phyloP scores from a whole-genome alignment of 2,888 invertebrate species.

The Idaea biselata region DNA sequence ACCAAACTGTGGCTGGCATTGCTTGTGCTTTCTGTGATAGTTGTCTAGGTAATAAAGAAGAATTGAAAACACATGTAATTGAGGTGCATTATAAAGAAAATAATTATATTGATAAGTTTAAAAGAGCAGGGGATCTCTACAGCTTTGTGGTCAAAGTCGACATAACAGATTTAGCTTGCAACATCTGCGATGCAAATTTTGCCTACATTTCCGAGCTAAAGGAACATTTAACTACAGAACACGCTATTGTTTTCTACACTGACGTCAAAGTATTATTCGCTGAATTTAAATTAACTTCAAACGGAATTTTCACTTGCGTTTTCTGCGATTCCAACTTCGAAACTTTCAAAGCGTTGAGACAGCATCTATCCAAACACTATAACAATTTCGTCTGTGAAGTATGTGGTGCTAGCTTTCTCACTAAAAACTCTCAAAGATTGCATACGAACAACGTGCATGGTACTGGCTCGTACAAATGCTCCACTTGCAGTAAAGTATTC shows the following conservation, averaged over 20 bases:
- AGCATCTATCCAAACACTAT: conserved; percentile 68
- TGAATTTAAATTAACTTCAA: conserved; percentile 54
- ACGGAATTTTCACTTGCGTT: conserved; percentile 49
- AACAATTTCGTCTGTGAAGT: conserved; percentile 66
- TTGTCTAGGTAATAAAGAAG: too few relatives aligned
- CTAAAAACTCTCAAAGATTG: conserved; percentile 57
- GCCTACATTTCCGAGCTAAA: conserved; percentile 34
- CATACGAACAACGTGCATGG: conserved; percentile 54
- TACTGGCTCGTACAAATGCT: conserved; percentile 42
- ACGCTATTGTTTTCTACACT: conserved; percentile 36
- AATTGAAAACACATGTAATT: too few relatives aligned
- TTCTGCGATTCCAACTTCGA: conserved; percentile 58
- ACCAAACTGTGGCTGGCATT: too few relatives aligned
- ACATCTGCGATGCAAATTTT: conserved; percentile 37
- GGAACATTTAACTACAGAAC: conserved; percentile 38
- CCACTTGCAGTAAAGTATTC: conserved; percentile 55
- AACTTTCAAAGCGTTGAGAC: conserved; percentile 63
- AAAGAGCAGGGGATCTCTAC: conserved; percentile 7
- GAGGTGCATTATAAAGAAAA: conserved; percentile 3
- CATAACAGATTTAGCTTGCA: conserved; percentile 51
- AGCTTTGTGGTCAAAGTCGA: conserved; percentile 50
- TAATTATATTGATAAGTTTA: conserved; percentile 19
- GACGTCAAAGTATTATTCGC: conserved; percentile 49
- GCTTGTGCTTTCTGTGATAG: too few relatives aligned
- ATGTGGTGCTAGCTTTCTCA: conserved; percentile 64